These are phyloP conservation scores for Ryuthela nishihirai DNA, from an alignment of 2,888 invertebrate species.

Conservation along the genomic window DNA sequence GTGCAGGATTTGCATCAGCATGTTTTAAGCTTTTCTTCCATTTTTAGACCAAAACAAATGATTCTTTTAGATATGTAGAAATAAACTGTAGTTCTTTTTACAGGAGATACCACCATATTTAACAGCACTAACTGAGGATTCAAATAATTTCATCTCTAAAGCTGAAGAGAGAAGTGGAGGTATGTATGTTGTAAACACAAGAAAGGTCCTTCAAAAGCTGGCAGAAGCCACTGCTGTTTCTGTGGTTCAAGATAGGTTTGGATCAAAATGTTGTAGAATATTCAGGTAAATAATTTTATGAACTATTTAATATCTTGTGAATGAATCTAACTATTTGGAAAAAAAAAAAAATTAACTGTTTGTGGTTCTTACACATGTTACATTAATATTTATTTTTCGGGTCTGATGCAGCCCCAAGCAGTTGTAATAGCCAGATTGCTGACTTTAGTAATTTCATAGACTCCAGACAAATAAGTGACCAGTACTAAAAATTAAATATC, in stretches of 20 bases:
- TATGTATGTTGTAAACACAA: conserved; percentile 70
- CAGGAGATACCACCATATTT: conserved; percentile 50
- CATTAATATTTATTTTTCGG: too few species aligned
- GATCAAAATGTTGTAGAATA: conserved; percentile 77
- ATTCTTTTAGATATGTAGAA: conserved; percentile 39
- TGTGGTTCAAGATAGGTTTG: conserved; percentile 77
- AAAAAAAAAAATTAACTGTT: too few species aligned
- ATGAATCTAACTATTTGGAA: too few species aligned
- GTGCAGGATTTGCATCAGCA: conserved; percentile 66
- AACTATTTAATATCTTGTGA: too few species aligned
- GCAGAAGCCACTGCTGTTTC: conserved; percentile 73
- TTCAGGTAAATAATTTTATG: conserved; percentile 70
- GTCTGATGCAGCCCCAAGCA: too few species aligned
- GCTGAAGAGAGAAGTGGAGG: conserved; percentile 80
- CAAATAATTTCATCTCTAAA: conserved; percentile 68
- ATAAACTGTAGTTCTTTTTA: too few species aligned
- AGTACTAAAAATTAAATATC: too few species aligned
- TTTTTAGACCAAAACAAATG: background rate
- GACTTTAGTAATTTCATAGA: too few species aligned
- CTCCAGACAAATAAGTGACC: too few species aligned
- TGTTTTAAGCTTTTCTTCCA: conserved; percentile 58
- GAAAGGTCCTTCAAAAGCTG: conserved; percentile 65
- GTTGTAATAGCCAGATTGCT: too few species aligned
- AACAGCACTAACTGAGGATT: conserved; percentile 64
- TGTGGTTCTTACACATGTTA: too few species aligned